Evolutionary conservation across 2,797 vertebrate species (phyloP).

Genomic region (Cynopterus sphinx): DNA sequence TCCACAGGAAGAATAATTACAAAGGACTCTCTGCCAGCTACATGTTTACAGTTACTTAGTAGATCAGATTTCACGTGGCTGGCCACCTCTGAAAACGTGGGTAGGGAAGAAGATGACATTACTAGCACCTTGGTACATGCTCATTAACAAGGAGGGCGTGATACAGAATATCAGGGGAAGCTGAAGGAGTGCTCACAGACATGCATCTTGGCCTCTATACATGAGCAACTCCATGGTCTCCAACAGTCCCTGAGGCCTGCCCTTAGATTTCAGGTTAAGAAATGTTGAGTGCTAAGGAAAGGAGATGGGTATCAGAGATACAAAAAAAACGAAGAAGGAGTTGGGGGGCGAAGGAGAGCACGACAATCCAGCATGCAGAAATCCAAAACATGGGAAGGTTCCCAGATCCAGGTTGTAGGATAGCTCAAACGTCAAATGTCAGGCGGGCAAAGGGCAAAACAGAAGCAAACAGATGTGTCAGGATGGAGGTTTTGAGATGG

Average conservation of each 20-base stretch:
- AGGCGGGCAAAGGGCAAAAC: not conserved
- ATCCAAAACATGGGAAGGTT: not conserved
- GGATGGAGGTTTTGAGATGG: not conserved
- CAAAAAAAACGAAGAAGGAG: not conserved
- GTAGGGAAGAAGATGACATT: not conserved
- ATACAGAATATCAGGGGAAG: not conserved
- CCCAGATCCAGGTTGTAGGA: not conserved
- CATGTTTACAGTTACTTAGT: not conserved
- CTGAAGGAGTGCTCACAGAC: fast-evolving
- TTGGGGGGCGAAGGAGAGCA: not conserved
- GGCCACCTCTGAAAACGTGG: not conserved
- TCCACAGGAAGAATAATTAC: not conserved
- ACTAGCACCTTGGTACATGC: not conserved
- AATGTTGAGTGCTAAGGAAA: not conserved
- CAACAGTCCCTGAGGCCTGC: not conserved
- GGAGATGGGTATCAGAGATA: not conserved
- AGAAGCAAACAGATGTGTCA: not conserved
- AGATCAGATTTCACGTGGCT: not conserved
- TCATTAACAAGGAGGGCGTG: not conserved
- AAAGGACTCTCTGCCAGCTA: not conserved
- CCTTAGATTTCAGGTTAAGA: not conserved
- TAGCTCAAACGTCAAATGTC: not conserved
- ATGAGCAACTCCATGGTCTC: not conserved
- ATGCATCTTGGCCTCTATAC: not conserved
- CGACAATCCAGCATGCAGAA: not conserved